Base-by-base conservation (phyloP, 2,113 vertebrate species). In the Pan paniscus region DNA sequence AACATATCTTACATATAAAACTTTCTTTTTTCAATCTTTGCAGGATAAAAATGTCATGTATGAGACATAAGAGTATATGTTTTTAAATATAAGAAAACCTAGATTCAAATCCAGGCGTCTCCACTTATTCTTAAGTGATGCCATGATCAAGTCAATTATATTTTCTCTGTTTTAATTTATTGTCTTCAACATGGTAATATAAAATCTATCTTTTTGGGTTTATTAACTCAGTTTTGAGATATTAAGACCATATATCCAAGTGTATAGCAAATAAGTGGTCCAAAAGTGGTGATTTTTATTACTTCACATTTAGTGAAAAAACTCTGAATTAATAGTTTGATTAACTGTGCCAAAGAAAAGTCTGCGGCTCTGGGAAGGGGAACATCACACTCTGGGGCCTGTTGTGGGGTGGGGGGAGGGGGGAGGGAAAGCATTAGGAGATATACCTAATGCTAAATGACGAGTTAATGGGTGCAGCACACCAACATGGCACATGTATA, bases 251-350 rank as follows among this genome's bases (percentile, higher is more conserved):
- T 30, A 88, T 90, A 64, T 59, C 64, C 18, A 92, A 57, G 43
- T 23, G 0, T 68, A 8, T 20, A 76, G 46, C 20, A 70, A 95
- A 43, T 55, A 90, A 20, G 40, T 64, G 8, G 64, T 75, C 18
- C 50, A 76, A 72, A 95, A 86, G 27, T 82, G 22, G 7, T 87
- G n/a, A 80, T 40, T 91, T 78, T 43, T 73, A 38, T 82, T 73
- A 10, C 48, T 83, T 90, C 23, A 84, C 6, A 92, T 88, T 75
- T 90, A 82, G 2, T 52, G 16, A 80, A 95, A 80, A 95, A 95
- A 88, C 30, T 64, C 48, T 59, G 64, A 96, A 79, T 84, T 75
- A 48, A 76, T 78, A 73, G 14, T 96, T 88, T 59, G 8, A 72
- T 46, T 79, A 90, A 68, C 40, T 90, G 5, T 87, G 23, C 46